Base-by-base conservation (phyloP, 1,140 invertebrate species). In the Bilobella aurantiaca region DNA sequence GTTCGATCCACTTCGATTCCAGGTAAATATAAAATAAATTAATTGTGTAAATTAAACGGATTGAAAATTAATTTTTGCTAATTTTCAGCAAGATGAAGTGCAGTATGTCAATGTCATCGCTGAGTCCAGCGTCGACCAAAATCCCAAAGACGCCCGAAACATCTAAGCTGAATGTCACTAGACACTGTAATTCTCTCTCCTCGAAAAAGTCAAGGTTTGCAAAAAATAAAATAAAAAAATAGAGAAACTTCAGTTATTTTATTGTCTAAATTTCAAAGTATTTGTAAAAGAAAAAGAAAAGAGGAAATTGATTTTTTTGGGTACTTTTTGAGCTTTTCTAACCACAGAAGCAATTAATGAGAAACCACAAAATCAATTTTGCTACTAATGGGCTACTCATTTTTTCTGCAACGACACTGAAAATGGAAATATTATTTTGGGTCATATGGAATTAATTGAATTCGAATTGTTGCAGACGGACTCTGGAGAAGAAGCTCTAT, bases 401-500 rank as follows among this genome's bases (percentile, higher is more conserved):
- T n/a, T n/a, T n/a, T n/a, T 42, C 18, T 18, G 8, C 34, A 42
- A 42, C 34, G 18, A 42, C 34, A 42, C 34, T 42, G 8, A 18
- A 42, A 42, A 12, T 8, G 34, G 8, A 12, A 42, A 12, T 42
- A 42, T 42, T 42, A 42, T 42, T 42, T 42, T 42, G 8, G 34
- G 34, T 42, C n/a, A n/a, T n/a, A n/a, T n/a, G n/a, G n/a, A n/a
- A n/a, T n/a, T n/a, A n/a, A n/a, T 42, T 42, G 18, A 42, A 12
- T 42, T 42, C 8, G 8, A 12, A 42, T 12, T 42, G 18, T 42
- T 42, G 8, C 34, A 42, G 34, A 42, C 34, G 34, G 8, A 42
- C 34, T 42, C 62, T 62, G 59, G 69, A 71, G 31, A 68, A 66
- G 57, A 71, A 71, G 68, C 57, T 68, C 59, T 64, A 65, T 61